These are phyloP conservation scores for Pammene aurita DNA, from an alignment of 2,888 invertebrate genomes.

Conservation along the genomic window DNA sequence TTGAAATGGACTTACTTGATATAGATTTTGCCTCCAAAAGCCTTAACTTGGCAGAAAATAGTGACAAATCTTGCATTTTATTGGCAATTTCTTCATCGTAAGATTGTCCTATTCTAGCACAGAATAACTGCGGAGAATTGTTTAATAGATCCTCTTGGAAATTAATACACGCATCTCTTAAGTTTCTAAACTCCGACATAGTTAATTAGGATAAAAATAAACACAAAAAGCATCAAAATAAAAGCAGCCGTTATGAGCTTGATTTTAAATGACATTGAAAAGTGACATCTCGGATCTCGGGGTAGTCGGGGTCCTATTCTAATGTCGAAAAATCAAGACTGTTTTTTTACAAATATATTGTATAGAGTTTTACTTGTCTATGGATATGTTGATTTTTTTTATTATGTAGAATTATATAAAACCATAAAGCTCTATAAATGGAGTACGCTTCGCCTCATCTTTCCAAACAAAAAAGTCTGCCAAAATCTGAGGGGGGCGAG, in stretches of 20 bases:
- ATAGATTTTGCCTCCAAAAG: constrained; percentile 63
- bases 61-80: constrained; percentile 59
- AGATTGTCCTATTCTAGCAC: constrained; percentile 55
- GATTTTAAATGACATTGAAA: neutral
- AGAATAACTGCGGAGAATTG: constrained; percentile 55
- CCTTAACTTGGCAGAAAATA: constrained; percentile 66
- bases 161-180: constrained; percentile 60
- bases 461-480: too few species aligned
- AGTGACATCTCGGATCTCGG: neutral
- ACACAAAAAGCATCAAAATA: neutral
- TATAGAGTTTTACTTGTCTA: constrained; percentile 10
- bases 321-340: too few species aligned
- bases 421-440: too few species aligned
- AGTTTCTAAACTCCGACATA: constrained; percentile 64
- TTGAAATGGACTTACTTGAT: constrained; percentile 63
- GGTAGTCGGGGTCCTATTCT: neutral
- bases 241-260: neutral
- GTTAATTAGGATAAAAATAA: constrained; percentile 16
- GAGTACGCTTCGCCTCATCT: too few species aligned
- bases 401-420: too few species aligned
- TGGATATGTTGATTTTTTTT: neutral
- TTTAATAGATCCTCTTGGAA: constrained; percentile 61
- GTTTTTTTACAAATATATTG: constrained; percentile 5
- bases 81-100: constrained; percentile 63
- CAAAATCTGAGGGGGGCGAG: too few species aligned